phyloP scores from a whole-genome alignment of 2,113 vertebrate species.

The Hypanus sabinus region DNA sequence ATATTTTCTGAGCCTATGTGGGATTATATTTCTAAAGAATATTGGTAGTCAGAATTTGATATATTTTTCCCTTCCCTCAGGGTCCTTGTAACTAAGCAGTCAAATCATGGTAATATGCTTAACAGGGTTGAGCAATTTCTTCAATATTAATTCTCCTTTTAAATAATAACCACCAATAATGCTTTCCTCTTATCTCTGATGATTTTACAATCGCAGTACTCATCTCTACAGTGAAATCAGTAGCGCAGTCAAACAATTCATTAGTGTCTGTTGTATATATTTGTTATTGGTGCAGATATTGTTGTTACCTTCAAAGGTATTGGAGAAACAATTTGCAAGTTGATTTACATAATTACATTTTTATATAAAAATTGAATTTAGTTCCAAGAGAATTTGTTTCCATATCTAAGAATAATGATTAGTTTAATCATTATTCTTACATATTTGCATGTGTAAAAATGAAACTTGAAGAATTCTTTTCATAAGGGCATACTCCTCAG shows the following conservation, averaged over 20 bases:
- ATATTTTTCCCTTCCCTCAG: background rate
- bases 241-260: background rate
- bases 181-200: background rate
- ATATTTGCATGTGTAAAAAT: background rate
- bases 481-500: background rate
- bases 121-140: background rate
- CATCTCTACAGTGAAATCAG: background rate
- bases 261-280: background rate
- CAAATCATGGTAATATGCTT: background rate
- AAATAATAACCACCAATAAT: background rate
- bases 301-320: background rate
- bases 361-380: background rate
- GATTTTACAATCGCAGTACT: background rate
- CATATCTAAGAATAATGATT: background rate
- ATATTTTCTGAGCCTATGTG: too few relatives aligned
- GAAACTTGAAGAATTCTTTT: background rate
- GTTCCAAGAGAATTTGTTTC: background rate
- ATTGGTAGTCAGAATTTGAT: too few relatives aligned
- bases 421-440: background rate
- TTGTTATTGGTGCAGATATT: background rate
- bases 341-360: background rate
- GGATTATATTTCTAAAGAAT: too few relatives aligned
- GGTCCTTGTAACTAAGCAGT: background rate
- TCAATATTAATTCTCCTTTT: background rate
- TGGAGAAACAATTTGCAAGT: background rate